Conservation (phyloP, 2,888 invertebrate genomes). For the Coremacera marginata region DNA sequence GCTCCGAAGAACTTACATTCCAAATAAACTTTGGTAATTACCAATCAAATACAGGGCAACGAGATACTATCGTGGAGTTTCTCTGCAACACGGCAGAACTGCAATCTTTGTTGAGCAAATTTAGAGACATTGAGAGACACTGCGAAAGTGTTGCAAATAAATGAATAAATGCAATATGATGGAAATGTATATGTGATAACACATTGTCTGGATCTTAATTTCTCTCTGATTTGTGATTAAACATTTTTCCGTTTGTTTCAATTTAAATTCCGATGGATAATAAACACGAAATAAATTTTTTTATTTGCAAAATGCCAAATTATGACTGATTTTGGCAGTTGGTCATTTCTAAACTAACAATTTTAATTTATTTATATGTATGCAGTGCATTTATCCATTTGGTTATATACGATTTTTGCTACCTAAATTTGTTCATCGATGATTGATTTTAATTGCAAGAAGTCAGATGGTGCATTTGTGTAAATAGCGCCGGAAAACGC, state of each 20-base stretch:
- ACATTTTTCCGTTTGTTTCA: too few species aligned
- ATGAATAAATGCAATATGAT: too few species aligned
- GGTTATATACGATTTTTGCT: neutral
- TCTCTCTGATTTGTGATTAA: too few species aligned
- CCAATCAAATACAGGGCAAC: constrained; percentile 61
- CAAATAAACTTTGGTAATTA: constrained; percentile 65
- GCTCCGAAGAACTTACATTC: constrained; percentile 62
- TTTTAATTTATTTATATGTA: constrained; percentile 21
- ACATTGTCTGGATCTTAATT: too few species aligned
- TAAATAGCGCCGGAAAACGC: constrained; percentile 73
- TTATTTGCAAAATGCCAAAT: constrained; percentile 8
- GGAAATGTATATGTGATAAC: too few species aligned
- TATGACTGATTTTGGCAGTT: constrained; percentile 7
- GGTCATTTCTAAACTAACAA: constrained; percentile 12
- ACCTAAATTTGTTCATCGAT: constrained; percentile 53
- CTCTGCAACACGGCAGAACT: constrained; percentile 68
- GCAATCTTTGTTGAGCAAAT: constrained; percentile 66
- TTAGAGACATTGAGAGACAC: constrained; percentile 68
- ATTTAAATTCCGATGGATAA: neutral
- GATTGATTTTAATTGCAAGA: constrained; percentile 67
- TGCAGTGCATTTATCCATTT: neutral
- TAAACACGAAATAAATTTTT: neutral
- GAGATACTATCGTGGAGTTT: constrained; percentile 65
- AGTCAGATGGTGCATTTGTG: constrained; percentile 74
- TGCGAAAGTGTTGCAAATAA: constrained; percentile 58